A percentile compares a stretch with the other conserved stretches of the same genome.
Evolutionary conservation across 2,797 vertebrate genomes (phyloP).

Genomic region (Phrynocephalus forsythii): DNA sequence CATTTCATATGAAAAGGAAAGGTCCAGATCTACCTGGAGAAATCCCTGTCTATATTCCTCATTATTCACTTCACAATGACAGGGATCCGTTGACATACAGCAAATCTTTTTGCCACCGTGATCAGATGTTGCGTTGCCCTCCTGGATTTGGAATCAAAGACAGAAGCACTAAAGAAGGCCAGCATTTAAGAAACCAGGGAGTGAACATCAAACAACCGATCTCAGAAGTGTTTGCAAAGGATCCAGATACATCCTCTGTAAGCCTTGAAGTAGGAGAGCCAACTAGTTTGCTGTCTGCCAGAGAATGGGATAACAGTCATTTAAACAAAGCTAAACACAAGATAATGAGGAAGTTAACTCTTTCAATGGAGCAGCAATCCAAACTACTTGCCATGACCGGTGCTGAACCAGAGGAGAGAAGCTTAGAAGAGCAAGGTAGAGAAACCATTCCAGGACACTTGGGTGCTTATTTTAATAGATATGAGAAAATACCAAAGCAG

Average conservation of each 20-base stretch:
- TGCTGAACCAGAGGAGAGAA: conserved; percentile 43
- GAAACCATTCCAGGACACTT: conserved; percentile 20
- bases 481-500: neutral
- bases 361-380: conserved; percentile 76
- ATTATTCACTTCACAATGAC: conserved; percentile 36
- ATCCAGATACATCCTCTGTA: conserved; percentile 27
- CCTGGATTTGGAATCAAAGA: conserved; percentile 30
- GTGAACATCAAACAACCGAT: neutral
- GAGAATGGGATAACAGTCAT: conserved; percentile 40
- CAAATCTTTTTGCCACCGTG: conserved; percentile 1
- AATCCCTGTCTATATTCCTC: conserved; percentile 61
- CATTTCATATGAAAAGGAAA: conserved; percentile 59
- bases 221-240: conserved; percentile 25
- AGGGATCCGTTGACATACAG: fast-evolving
- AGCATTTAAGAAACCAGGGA: conserved; percentile 17
- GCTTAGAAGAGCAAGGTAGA: neutral
- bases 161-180: neutral
- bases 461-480: neutral
- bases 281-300: conserved; percentile 18
- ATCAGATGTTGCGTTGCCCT: conserved; percentile 2
- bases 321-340: conserved; percentile 51
- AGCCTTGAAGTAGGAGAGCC: conserved; percentile 35
- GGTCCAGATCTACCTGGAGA: conserved; percentile 37
- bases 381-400: conserved; percentile 76
- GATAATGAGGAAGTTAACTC: conserved; percentile 65